Evolutionary conservation across 2,113 vertebrate genomes (phyloP).

Genomic region (Pluvianellus socialis): DNA sequence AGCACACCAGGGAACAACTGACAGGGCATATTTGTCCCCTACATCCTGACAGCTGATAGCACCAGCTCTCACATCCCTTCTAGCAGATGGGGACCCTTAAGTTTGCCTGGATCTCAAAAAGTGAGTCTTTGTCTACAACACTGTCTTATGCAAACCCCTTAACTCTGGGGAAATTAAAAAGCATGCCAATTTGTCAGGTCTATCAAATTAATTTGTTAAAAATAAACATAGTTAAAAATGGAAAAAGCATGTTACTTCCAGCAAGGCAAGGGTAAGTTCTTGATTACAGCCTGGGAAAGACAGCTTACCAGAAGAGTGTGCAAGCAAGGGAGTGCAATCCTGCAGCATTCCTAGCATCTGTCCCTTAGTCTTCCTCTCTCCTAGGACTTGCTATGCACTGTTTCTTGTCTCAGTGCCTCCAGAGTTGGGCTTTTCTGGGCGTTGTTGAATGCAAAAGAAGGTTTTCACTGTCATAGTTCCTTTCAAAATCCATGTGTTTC

Average conservation of each 20-base stretch:
- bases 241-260: background rate
- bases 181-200: background rate
- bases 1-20: background rate
- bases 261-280: background rate
- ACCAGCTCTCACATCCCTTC: background rate
- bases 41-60: background rate
- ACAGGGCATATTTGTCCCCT: background rate
- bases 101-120: background rate
- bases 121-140: background rate
- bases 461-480: background rate
- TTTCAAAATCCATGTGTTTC: background rate
- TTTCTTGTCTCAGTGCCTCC: background rate
- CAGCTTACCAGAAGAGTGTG: background rate
- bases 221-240: constrained; percentile 1
- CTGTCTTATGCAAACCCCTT: background rate
- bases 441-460: background rate
- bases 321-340: background rate
- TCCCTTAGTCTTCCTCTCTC: background rate
- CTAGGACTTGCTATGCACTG: background rate
- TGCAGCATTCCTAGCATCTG: background rate
- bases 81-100: background rate
- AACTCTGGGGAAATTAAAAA: background rate
- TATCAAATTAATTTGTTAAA: constrained; percentile 16
- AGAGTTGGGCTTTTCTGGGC: background rate
- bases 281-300: background rate